Evolutionary conservation across 2,113 vertebrate genomes (phyloP).

Genomic region (Chrysochloris asiatica): DNA sequence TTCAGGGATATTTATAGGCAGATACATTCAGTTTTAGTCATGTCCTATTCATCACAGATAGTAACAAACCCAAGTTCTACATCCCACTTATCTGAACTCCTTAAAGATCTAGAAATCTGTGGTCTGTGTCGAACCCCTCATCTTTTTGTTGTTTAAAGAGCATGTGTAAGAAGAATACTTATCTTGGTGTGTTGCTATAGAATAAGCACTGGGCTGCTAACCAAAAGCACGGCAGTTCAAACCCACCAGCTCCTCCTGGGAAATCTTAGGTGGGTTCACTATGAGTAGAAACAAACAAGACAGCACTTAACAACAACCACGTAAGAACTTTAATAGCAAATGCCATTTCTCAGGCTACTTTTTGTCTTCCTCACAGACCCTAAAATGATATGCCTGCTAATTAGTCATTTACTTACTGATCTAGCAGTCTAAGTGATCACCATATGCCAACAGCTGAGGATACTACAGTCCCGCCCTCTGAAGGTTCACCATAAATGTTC

Average conservation of each 20-base stretch:
- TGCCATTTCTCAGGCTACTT: conserved; percentile 28
- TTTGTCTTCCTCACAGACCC: neutral
- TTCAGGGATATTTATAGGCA: conserved; percentile 70
- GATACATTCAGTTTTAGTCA: neutral
- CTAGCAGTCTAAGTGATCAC: neutral
- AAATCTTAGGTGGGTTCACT: no score
- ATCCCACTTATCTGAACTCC: conserved; percentile 65
- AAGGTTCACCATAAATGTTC: neutral
- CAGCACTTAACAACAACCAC: no score
- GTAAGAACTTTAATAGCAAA: conserved; percentile 51
- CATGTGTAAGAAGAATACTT: neutral
- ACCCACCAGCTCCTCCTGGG: no score
- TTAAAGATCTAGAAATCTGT: neutral
- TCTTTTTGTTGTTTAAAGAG: neutral
- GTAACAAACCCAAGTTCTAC: neutral
- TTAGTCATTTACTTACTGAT: neutral
- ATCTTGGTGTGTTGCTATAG: no score
- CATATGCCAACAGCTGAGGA: neutral
- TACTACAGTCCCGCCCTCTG: neutral
- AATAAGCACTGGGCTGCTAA: no score
- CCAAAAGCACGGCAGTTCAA: no score
- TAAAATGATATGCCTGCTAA: neutral
- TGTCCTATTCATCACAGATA: neutral
- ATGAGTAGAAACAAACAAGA: no score
- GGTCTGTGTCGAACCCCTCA: neutral